A percentile compares a stretch with the other conserved stretches of the same genome.
Evolutionary conservation across 2,113 vertebrate genomes (phyloP).

Genomic region (Trochalopteron elliotii): DNA sequence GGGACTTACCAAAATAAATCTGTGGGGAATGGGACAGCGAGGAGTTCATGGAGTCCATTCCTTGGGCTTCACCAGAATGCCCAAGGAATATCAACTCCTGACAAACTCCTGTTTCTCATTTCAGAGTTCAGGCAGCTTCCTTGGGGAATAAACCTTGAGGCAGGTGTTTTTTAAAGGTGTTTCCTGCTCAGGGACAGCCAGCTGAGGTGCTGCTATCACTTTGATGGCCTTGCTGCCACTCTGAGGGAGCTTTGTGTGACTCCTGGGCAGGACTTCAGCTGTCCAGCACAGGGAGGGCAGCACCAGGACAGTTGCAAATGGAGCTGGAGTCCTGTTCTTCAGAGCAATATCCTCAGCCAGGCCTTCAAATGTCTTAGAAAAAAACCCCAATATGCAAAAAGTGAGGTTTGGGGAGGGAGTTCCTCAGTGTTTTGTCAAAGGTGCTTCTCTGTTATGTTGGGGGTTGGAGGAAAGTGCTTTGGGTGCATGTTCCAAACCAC

Average conservation of each 20-base stretch:
- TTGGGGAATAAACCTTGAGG: background rate
- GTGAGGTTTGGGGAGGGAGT: background rate
- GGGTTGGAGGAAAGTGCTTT: background rate
- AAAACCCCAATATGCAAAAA: rapidly evolving
- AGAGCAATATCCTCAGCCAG: background rate
- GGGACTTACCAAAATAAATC: background rate
- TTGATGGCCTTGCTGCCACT: background rate
- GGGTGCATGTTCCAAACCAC: background rate
- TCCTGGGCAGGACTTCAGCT: slow-evolving; percentile 46
- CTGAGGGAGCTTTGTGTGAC: background rate
- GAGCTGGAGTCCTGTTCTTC: background rate
- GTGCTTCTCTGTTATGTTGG: background rate
- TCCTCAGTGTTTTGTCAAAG: background rate
- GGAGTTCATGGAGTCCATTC: background rate
- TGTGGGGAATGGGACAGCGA: background rate
- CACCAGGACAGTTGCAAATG: slow-evolving; percentile 49
- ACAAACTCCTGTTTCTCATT: background rate
- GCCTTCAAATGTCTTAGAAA: background rate
- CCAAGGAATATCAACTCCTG: background rate
- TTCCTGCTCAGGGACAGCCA: background rate
- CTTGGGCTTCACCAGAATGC: background rate
- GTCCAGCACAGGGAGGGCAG: background rate
- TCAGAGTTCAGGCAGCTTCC: background rate
- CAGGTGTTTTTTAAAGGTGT: background rate
- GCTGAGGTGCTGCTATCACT: background rate